Base-by-base conservation (phyloP, 2,888 invertebrate species). In the Teleiodes luculella region DNA sequence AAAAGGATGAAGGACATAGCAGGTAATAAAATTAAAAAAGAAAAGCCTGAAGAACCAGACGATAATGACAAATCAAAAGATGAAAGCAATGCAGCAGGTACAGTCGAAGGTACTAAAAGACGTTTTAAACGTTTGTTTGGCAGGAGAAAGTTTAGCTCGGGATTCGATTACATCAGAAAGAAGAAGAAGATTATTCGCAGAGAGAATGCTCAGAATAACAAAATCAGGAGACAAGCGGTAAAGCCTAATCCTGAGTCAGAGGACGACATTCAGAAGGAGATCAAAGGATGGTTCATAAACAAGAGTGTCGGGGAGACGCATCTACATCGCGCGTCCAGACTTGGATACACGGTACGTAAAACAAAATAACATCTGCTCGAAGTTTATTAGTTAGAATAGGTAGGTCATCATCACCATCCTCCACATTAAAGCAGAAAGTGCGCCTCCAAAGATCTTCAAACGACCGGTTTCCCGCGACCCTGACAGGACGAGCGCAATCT, bases 231-330 rank as follows among this genome's bases (percentile, higher is more conserved):
- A 62, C 77, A 82, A 58, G 82, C 88, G 16, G 76, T 83, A 1
- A 88, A 87, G 65, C 91, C 93, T 14, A 92, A 86, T 65, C 92
- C 93, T 0, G 93, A 93, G 71, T 92, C 92, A 24, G 92, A 92
- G 10, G 92, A 94, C 65, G 96, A 96, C 76, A 95, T 97, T 52
- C 94, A 94, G 61, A 93, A 93, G 66, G 96, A 97, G 82, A 95
- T 97, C 58, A 95, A 96, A 76, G 93, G 95, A 62, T 96, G 97
- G 96, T 96, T 97, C 58, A 93, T 98, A 52, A 98, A 97, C 80
- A 98, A 98, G 79, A 96, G 97, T 50, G 94, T 97, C 33, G 98
- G 98, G 6, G 98, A 98, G 83, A 98, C 97, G 1, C 93, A 96
- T 67, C 91, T 98, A 50, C 98, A 98, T 77, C 92, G 97, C 68